phyloP scores from a whole-genome alignment of 2,113 vertebrate genomes.

The Siniperca knerii region DNA sequence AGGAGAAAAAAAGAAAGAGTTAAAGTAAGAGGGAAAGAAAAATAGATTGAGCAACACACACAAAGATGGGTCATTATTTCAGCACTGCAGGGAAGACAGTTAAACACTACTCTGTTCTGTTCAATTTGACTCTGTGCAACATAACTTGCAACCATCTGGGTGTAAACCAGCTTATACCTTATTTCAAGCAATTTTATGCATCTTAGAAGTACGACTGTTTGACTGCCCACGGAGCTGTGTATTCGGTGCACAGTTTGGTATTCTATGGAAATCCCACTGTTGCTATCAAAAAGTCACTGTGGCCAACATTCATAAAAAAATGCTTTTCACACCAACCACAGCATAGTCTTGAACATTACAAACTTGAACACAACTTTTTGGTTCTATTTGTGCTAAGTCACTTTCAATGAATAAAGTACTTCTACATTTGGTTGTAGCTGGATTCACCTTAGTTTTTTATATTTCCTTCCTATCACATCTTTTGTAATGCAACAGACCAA shows the following conservation, averaged over 20 bases:
- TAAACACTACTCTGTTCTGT: constrained; percentile 79
- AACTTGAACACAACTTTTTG: background rate
- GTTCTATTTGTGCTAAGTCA: background rate
- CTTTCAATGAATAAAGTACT: background rate
- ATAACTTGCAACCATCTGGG: constrained; percentile 66
- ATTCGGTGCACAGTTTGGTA: constrained; percentile 61
- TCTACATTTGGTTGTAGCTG: background rate
- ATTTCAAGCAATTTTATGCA: constrained; percentile 63
- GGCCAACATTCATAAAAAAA: constrained; percentile 19
- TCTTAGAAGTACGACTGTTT: constrained; percentile 65
- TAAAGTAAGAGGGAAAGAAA: constrained; percentile 5
- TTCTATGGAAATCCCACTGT: constrained; percentile 49
- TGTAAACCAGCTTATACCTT: constrained; percentile 72
- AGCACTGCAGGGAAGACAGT: constrained; percentile 77
- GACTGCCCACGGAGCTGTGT: constrained; percentile 59
- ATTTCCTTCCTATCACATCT: background rate
- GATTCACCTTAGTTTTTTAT: background rate
- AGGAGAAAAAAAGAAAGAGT: background rate
- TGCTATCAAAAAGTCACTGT: constrained; percentile 51
- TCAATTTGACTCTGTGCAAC: constrained; percentile 75
- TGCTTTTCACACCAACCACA: background rate
- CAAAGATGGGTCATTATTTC: constrained; percentile 84
- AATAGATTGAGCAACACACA: constrained; percentile 72
- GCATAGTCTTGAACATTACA: background rate
- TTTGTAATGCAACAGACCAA: background rate